Base-by-base conservation (phyloP, 2,113 vertebrate species). In the Hystrix brachyura region DNA sequence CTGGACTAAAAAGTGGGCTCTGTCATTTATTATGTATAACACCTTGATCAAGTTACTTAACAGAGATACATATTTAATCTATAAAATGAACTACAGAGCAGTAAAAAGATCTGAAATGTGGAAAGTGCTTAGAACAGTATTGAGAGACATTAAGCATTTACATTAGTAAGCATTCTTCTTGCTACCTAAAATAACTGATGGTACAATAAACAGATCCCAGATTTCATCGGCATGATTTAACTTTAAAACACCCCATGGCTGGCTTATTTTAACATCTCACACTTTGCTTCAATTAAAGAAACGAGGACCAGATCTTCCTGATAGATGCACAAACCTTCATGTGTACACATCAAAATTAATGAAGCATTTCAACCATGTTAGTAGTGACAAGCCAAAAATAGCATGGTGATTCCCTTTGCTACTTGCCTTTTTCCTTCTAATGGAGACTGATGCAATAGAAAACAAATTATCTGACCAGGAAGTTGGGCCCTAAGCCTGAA, bases 201-300 rank as follows among this genome's bases (percentile, higher is more conserved):
- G 46, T 48, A 21, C 79, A 71, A 72, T 79, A n/a, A 92, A 19
- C 25, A 81, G 46, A 85, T 46, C 65, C 23, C 23, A 43, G 14
- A 34, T 74, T 55, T 72, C 80, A 48, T 48, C n/a, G 34, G 14
- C 14, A 27, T 79, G 65, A 60, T 32, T 78, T 90, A 59, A 53
- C 29, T 89, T 91, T 72, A 51, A 94, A 64, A 94, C 1, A 7
- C 34, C 43, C 76, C 79, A 62, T 48, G 51, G 0, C 72, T 79
- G 46, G 19, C 62, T 88, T 38, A 53, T 71, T 91, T 95, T 43
- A 84, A 92, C 55, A 29, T 29, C 65, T 85, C 69, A 72, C 17
- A 76, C 59, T 88, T 92, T 29, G 12, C 84, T 86, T 85, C 71
- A 80, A 0, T 79, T 95, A 89, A 87, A 97, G 43, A 88, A 57